Percentiles rank a stretch among this genome's conserved stretches.
These are phyloP conservation scores for Lycocerus yunnanus DNA, from an alignment of 2,888 invertebrate species.

Conservation along the genomic window DNA sequence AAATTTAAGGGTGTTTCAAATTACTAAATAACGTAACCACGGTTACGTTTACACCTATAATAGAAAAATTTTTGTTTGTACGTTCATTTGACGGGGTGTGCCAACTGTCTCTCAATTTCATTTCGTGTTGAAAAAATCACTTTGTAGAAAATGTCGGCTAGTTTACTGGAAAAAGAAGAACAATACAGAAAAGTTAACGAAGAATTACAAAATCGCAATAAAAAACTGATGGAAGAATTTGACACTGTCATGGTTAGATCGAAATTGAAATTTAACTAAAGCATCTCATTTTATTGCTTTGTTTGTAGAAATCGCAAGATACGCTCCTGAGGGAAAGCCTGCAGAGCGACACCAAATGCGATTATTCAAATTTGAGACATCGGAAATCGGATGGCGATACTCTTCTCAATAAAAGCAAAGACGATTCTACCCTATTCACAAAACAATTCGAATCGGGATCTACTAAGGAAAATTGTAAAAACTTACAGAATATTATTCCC, in stretches of 20 bases:
- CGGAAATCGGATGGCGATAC: neutral
- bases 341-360: neutral
- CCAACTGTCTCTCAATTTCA: neutral
- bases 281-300: neutral
- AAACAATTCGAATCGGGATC: neutral
- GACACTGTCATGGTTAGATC: conserved; percentile 50
- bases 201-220: conserved; percentile 50
- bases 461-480: conserved; percentile 13
- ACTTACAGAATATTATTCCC: conserved; percentile 25
- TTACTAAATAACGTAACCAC: neutral
- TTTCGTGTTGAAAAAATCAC: neutral
- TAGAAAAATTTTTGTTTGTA: neutral
- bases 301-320: conserved; percentile 46
- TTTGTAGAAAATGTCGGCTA: conserved; percentile 44
- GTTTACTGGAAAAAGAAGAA: conserved; percentile 51
- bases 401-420: neutral
- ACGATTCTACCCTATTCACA: neutral
- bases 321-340: conserved; percentile 40
- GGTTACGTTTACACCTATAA: neutral
- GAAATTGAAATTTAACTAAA: neutral
- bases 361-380: neutral
- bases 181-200: conserved; percentile 54
- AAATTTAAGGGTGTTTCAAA: too few species aligned
- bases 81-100: neutral
- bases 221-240: conserved; percentile 51